Conservation (phyloP, 2,113 vertebrate genomes). For the Muntiacus muntjak region DNA sequence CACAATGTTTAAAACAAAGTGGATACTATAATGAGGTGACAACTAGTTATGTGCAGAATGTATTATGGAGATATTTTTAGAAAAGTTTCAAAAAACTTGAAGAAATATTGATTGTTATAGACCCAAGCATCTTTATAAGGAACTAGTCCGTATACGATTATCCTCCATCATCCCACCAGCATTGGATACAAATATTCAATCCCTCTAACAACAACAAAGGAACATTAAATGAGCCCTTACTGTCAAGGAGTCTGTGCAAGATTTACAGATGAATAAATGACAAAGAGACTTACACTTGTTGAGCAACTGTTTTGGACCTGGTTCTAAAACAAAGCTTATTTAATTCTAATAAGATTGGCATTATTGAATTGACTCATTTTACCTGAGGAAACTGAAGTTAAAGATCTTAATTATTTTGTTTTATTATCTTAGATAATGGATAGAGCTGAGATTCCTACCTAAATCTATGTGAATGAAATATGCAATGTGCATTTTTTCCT, state of each 20-base stretch:
- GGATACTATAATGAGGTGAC: background rate
- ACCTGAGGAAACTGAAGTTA: background rate
- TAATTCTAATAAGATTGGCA: background rate
- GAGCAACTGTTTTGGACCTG: background rate
- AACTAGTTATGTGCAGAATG: background rate
- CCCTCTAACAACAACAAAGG: background rate
- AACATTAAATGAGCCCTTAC: background rate
- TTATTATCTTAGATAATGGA: background rate
- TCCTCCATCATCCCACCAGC: background rate
- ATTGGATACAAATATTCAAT: background rate
- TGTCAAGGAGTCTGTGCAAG: background rate
- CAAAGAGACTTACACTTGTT: background rate
- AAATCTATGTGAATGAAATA: background rate
- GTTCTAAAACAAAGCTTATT: background rate
- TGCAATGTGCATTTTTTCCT: background rate
- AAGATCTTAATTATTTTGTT: background rate
- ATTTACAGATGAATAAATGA: background rate
- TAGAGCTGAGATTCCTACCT: background rate
- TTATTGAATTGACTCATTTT: background rate
- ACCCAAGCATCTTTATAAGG: background rate
- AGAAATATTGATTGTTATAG: slow-evolving; percentile 8
- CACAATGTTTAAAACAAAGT: background rate
- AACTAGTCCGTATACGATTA: background rate
- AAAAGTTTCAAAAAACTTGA: background rate
- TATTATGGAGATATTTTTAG: background rate